Percentiles rank a stretch among this genome's conserved stretches.
These are phyloP conservation scores for Sicus ferrugineus DNA, from an alignment of 2,888 invertebrate species.

Conservation along the genomic window DNA sequence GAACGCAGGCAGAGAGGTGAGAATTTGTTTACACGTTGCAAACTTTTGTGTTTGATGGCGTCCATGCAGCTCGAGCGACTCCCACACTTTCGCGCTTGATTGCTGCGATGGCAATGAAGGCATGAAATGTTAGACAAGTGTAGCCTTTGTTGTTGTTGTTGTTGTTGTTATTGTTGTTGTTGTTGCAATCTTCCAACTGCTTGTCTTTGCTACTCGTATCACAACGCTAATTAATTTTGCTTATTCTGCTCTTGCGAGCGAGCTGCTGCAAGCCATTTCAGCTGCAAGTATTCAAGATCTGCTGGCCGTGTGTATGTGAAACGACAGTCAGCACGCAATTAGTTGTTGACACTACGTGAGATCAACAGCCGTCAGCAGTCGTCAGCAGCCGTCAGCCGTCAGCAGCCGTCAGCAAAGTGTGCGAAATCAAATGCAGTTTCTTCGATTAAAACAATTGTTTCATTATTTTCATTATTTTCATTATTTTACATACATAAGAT, in stretches of 20 bases:
- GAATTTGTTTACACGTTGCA: background rate
- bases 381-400: background rate
- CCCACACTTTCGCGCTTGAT: constrained; percentile 21
- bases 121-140: constrained; percentile 4
- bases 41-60: background rate
- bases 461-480: background rate
- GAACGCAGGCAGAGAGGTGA: no score
- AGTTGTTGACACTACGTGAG: constrained; percentile 16
- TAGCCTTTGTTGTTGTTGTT: background rate
- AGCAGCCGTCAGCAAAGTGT: background rate
- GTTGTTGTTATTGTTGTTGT: constrained; percentile 8
- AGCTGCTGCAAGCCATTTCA: no score
- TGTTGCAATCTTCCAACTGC: constrained; percentile 3
- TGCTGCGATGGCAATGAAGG: background rate
- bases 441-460: background rate
- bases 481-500: background rate
- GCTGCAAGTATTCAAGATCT: background rate
- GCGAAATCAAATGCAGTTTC: background rate
- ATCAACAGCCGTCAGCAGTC: background rate
- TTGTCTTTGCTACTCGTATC: background rate
- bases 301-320: background rate
- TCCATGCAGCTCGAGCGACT: no score
- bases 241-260: background rate
- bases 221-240: background rate
- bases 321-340: constrained; percentile 18